Conservation (phyloP, 2,113 vertebrate genomes). For the Lophochroa leadbeateri region DNA sequence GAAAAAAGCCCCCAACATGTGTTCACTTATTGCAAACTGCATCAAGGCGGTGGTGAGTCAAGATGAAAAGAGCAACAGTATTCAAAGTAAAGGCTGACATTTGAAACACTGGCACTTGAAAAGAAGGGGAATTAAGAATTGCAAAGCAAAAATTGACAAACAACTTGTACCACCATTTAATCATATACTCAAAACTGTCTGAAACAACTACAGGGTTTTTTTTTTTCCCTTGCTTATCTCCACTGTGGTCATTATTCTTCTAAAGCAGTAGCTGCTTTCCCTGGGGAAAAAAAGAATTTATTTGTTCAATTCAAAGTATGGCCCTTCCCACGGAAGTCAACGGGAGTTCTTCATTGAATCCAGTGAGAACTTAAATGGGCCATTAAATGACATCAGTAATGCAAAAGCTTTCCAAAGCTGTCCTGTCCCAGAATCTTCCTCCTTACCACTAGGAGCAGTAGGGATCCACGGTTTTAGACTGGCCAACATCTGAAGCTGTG, state of each 20-base stretch:
- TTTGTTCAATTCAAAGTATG: not conserved
- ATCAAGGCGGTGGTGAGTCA: not conserved
- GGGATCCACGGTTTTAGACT: accelerated
- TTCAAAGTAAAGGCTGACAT: slow-evolving; percentile 36
- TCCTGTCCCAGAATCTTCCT: not conserved
- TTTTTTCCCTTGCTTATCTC: not conserved
- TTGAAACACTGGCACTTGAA: slow-evolving; percentile 26
- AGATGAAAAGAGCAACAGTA: slow-evolving; percentile 42
- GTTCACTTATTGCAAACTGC: not conserved
- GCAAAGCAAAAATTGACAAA: slow-evolving; percentile 19
- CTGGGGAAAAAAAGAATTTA: not conserved
- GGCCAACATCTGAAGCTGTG: not conserved
- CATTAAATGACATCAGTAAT: not conserved
- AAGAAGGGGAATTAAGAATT: not conserved
- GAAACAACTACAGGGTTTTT: not conserved
- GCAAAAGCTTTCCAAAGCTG: not conserved
- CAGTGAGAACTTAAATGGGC: not conserved
- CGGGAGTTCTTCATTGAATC: not conserved
- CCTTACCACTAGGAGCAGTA: not conserved
- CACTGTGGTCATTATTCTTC: not conserved
- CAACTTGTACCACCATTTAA: not conserved
- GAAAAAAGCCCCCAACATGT: not conserved
- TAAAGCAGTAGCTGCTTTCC: not conserved
- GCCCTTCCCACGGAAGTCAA: slow-evolving; percentile 12
- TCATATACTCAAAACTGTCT: not conserved